These are phyloP conservation scores for Poecilobothrus nobilitatus DNA, from an alignment of 2,888 invertebrate species.

Conservation along the genomic window DNA sequence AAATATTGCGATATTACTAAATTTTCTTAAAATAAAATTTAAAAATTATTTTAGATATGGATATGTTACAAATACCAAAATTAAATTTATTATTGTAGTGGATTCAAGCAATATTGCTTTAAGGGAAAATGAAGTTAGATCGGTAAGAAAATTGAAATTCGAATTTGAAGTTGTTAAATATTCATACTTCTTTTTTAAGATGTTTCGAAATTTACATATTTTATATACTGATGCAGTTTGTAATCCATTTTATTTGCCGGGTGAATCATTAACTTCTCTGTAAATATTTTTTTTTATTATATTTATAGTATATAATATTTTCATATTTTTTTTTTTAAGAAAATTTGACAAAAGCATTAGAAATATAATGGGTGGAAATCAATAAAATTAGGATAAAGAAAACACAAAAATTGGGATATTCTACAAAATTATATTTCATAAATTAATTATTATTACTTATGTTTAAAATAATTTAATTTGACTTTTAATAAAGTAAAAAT, in stretches of 20 bases:
- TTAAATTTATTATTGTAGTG: constrained; percentile 87
- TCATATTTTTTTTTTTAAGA: constrained; percentile 45
- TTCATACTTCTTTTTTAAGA: constrained; percentile 43
- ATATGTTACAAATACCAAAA: constrained; percentile 93
- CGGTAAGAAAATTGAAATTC: constrained; percentile 49
- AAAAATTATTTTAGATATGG: constrained; percentile 60
- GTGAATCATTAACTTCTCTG: constrained; percentile 80
- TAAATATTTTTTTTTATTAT: constrained; percentile 45
- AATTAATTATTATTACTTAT: not conserved
- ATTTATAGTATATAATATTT: constrained; percentile 18
- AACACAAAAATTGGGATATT: not conserved
- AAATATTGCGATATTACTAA: constrained; percentile 44
- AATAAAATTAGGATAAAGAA: not conserved
- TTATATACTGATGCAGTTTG: constrained; percentile 91
- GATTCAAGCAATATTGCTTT: constrained; percentile 81
- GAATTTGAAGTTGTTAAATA: not conserved
- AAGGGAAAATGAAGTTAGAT: constrained; percentile 88
- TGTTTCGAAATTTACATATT: constrained; percentile 82
- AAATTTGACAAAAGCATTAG: constrained; percentile 60
- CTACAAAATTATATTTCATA: not conserved
- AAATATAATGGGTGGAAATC: constrained; percentile 46
- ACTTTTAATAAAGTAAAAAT: not conserved
- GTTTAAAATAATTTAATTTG: not conserved
- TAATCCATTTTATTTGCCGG: constrained; percentile 94
- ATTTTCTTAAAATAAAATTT: constrained; percentile 25